Percentiles rank a stretch among this genome's conserved stretches.
phyloP scores from a whole-genome alignment of 30 jellyfish, hydroid and myxozoan species.

The Hydra vulgaris region DNA sequence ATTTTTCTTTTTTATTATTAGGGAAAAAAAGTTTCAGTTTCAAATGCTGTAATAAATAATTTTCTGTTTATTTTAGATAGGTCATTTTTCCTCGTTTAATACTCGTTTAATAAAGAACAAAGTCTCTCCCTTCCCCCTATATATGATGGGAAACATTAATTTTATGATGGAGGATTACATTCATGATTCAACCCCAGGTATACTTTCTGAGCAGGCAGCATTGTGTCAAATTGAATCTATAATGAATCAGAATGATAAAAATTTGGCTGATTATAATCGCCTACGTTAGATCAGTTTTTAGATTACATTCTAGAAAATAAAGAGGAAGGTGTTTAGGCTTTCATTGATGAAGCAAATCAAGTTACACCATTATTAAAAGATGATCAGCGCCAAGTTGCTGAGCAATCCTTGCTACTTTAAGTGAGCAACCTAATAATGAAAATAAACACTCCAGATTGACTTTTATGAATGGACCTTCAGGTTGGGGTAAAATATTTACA shows the following conservation, averaged over 20 bases:
- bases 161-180: not conserved
- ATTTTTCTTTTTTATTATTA: too few species aligned
- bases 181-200: not conserved
- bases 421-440: not conserved
- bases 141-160: too few species aligned
- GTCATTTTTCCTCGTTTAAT: too few species aligned
- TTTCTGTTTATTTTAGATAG: too few species aligned
- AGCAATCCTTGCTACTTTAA: slow-evolving; percentile 8
- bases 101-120: too few species aligned
- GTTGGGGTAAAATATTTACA: slow-evolving; percentile 50
- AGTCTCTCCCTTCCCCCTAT: too few species aligned
- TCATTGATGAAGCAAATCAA: slow-evolving; percentile 13
- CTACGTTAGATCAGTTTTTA: not conserved
- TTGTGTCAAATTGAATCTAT: not conserved
- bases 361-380: slow-evolving; percentile 6
- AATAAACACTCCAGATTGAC: not conserved
- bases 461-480: slow-evolving; percentile 49
- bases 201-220: slow-evolving; percentile 1
- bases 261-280: not conserved
- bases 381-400: slow-evolving; percentile 23
- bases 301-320: not conserved
- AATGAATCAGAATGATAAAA: not conserved
- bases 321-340: not conserved
- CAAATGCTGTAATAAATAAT: too few species aligned
- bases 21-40: too few species aligned